A percentile compares a stretch with the other conserved stretches of the same genome.
These are phyloP conservation scores for Rhingia rostrata DNA, from an alignment of 2,888 invertebrate genomes.

Conservation along the genomic window DNA sequence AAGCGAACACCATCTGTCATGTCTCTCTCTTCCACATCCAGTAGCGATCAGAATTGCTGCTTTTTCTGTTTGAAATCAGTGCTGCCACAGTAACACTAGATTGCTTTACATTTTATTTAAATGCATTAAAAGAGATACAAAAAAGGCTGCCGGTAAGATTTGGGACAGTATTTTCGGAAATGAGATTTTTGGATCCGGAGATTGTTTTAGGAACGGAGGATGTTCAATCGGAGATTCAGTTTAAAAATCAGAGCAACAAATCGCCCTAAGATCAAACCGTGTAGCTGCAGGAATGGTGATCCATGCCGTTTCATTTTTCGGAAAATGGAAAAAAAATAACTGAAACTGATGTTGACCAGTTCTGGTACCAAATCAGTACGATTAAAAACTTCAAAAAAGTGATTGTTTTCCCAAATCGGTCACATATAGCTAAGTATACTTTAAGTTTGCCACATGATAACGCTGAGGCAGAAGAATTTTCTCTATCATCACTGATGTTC, in stretches of 20 bases:
- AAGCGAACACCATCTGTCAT: too few species aligned
- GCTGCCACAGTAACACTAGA: conserved; percentile 28
- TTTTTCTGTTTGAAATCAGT: too few species aligned
- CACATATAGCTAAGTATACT: not conserved
- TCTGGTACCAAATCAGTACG: not conserved
- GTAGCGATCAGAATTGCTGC: too few species aligned
- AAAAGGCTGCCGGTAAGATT: conserved; percentile 21
- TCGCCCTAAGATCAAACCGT: not conserved
- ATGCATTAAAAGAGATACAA: conserved; percentile 37
- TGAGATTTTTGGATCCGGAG: conserved; percentile 35
- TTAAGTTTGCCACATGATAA: not conserved
- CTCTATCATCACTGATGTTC: not conserved
- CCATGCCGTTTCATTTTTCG: not conserved
- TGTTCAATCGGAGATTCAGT: not conserved
- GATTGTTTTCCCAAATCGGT: conserved; percentile 3
- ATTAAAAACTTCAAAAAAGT: not conserved
- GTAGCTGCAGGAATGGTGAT: not conserved
- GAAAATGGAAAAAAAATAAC: not conserved
- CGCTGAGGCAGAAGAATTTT: not conserved
- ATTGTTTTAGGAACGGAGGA: conserved; percentile 10
- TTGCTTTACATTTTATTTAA: conserved; percentile 36
- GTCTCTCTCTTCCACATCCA: too few species aligned
- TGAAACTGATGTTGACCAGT: conserved; percentile 5
- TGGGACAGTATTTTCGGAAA: conserved; percentile 33
- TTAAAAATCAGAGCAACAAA: not conserved